Base-by-base conservation (phyloP, 2,888 invertebrate genomes). In the Cerceris ruficornis region DNA sequence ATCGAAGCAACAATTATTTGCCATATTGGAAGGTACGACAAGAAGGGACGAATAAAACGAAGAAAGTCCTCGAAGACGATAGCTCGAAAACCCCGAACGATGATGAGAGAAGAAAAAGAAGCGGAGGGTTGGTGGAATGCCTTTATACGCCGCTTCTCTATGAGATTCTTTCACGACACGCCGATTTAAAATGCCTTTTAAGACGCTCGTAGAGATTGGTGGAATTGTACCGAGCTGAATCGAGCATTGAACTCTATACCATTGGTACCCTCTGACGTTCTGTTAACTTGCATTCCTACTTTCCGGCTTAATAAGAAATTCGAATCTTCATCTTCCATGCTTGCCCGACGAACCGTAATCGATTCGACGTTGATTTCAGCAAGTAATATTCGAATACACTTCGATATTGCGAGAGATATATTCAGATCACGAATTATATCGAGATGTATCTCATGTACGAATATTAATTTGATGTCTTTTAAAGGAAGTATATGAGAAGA, bases 61-160 rank as follows among this genome's bases (percentile, higher is more conserved):
- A 61, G 64, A 17, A 77, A 75, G 67, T 52, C 66, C 42, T 50
- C 55, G 69, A 67, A 59, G 75, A 70, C 61, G 72, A 81, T 74
- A 81, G 81, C 81, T 83, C 77, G 81, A 83, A 59, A 72, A 70
- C 70, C 72, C 28, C 64, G 78, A 81, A 78, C 81, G 75, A 60
- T 55, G 68, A 66, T 70, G 77, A 68, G 54, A 58, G 49, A 72
- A 60, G 65, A 42, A n/a, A 52, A 69, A 49, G 69, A 58, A 59
- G 49, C 46, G 54, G 69, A 58, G 72, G 75, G 77, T 64, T 80
- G 81, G 85, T 84, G 91, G 92, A 92, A 92, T 91, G 87, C 90
- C 87, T 92, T 92, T 92, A 90, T 92, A 86, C 85, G 87, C 87
- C 85, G 88, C 89, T 85, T 90, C 89, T 89, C 90, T 91, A 91